Evolutionary conservation across 1,140 invertebrate species (phyloP).

Genomic region (Bathynomus jamesi): DNA sequence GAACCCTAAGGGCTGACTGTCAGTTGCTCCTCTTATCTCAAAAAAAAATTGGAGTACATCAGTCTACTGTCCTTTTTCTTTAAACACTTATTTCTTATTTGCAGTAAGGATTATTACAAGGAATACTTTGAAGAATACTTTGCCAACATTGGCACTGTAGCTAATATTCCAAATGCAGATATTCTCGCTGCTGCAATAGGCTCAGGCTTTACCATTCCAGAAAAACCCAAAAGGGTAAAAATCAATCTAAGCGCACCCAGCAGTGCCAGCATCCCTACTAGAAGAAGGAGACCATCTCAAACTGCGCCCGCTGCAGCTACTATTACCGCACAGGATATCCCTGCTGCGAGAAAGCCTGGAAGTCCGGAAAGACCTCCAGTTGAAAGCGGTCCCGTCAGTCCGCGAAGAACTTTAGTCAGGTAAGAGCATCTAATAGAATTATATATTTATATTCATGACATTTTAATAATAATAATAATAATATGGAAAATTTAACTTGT

Average conservation of each 20-base stretch:
- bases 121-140: slow-evolving; percentile 35
- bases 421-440: too few species aligned
- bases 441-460: too few species aligned
- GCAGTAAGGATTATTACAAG: slow-evolving; percentile 27
- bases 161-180: slow-evolving; percentile 10
- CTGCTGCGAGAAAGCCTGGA: background rate
- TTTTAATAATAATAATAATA: too few species aligned
- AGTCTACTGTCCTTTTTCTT: too few species aligned
- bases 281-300: background rate
- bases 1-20: too few species aligned
- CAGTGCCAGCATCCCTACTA: too few species aligned
- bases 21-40: too few species aligned
- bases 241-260: background rate
- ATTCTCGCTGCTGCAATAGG: slow-evolving; percentile 24
- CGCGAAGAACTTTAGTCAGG: too few species aligned
- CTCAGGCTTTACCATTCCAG: slow-evolving; percentile 18
- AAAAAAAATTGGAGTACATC: too few species aligned
- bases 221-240: background rate
- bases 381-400: too few species aligned
- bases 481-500: too few species aligned
- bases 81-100: too few species aligned
- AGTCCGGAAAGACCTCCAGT: background rate
- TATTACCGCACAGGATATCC: background rate
- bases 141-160: slow-evolving; percentile 2
- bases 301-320: background rate